Base-by-base conservation (phyloP, 2,888 invertebrate species). In the Liopterus haemorrhoidalis region DNA sequence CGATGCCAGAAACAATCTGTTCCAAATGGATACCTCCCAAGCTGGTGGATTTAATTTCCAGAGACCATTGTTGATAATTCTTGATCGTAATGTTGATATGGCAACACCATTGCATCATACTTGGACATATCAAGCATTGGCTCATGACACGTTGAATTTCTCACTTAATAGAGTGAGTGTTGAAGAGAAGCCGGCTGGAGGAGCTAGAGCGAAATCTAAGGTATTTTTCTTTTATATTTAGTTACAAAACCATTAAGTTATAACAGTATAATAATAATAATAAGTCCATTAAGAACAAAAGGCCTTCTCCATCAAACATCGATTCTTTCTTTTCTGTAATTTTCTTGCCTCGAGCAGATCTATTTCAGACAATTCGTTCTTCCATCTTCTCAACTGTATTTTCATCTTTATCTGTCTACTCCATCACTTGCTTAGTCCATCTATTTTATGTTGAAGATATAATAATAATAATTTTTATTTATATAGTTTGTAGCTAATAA, bases 91-190 rank as follows among this genome's bases (percentile, higher is more conserved):
- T 68, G 76, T 95, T 52, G 97, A 97, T 67, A 82, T 99, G 79
- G 95, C 96, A 2, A 99, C 97, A 28, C 95, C 95, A 16, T 71
- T 99, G 48, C 97, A 97, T 73, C 99, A 99, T 68, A 96, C 99
- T 0, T 99, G 99, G 99, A 99, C 97, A 0, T 99, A 99, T 68
- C 99, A 99, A 69, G 97, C 99, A 1, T 70, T 99, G 41, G 85
- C 92, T 16, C 97, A 99, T 68, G 99, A 99, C 74, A 87, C 97
- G 3, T 68, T 99, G 44, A 91, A 95, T 61, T 74, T 96, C 54
- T 82, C 91, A 5, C 71, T 96, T 44, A 99, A 99, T 69, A 76
- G 91, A 33, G 63, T 69, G 5, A 54, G 65, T 19, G 58, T 69
- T 19, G 67, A 69, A 52, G 69, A 69, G 53, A 59, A 55, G 16